These are phyloP conservation scores for Sapajus apella DNA, from an alignment of 2,113 vertebrate genomes.

Conservation along the genomic window DNA sequence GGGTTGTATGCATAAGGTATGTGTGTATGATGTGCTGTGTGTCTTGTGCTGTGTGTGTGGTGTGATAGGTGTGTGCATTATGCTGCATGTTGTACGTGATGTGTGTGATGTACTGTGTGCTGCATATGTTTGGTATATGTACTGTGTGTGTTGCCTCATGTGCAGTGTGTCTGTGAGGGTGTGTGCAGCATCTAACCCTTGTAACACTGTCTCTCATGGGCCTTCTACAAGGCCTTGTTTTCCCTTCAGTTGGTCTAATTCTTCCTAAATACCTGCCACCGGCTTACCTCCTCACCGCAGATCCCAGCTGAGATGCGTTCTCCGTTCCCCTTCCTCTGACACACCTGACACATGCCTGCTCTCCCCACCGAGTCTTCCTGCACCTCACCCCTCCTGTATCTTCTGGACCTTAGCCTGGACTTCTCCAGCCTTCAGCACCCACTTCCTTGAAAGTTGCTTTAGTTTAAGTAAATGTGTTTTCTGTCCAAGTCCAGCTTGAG, in stretches of 20 bases:
- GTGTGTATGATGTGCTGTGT: not conserved
- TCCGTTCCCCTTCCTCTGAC: not conserved
- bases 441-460: not conserved
- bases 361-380: rapidly evolving
- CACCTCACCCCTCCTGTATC: not conserved
- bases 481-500: not conserved
- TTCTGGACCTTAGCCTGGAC: not conserved
- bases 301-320: not conserved
- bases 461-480: not conserved
- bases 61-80: not conserved
- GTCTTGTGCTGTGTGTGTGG: not conserved
- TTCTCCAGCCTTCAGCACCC: not conserved
- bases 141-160: too few species aligned
- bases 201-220: not conserved
- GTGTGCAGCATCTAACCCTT: not conserved
- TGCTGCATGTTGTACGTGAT: not conserved
- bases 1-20: too few species aligned
- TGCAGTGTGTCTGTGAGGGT: not conserved
- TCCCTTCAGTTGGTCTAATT: not conserved
- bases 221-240: not conserved
- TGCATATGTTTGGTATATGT: not conserved
- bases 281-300: not conserved
- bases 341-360: not conserved
- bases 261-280: not conserved
- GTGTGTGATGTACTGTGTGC: not conserved